A percentile compares a stretch with the other conserved stretches of the same genome.
These are phyloP conservation scores for Zootoca vivipara DNA, from an alignment of 2,113 vertebrate genomes.

Conservation along the genomic window DNA sequence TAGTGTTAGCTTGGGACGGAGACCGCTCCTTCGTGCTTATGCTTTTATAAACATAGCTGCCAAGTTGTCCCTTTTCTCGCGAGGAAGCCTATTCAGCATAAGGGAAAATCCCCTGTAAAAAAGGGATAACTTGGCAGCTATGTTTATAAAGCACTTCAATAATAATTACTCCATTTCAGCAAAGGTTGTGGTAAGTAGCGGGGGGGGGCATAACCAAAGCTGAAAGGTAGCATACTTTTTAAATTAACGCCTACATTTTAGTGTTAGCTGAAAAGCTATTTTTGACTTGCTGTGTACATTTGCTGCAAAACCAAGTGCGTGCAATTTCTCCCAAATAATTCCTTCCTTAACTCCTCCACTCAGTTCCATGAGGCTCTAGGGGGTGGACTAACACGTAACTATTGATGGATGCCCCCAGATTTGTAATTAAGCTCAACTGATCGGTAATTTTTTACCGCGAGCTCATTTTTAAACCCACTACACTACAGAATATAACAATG, in stretches of 20 bases:
- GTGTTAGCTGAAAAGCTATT: background rate
- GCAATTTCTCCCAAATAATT: background rate
- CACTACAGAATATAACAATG: too few relatives aligned
- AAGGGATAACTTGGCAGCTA: too few relatives aligned
- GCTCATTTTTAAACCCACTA: too few relatives aligned
- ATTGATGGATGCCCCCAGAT: too few relatives aligned
- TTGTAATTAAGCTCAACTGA: too few relatives aligned
- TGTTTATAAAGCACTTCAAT: background rate
- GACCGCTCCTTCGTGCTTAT: background rate
- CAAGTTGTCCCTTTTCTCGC: too few relatives aligned
- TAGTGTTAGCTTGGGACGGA: background rate
- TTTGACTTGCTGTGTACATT: background rate
- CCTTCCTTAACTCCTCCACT: background rate
- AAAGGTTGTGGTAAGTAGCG: background rate
- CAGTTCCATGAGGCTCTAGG: background rate
- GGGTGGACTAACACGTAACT: too few relatives aligned
- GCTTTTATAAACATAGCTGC: too few relatives aligned
- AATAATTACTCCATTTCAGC: background rate
- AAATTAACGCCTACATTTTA: background rate
- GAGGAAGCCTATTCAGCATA: too few relatives aligned
- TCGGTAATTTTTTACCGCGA: too few relatives aligned
- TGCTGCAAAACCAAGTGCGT: background rate
- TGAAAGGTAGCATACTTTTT: background rate
- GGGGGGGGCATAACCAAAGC: background rate
- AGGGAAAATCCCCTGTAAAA: too few relatives aligned